Conservation (phyloP, 92 coral and sea anemone genomes). For the Galaxea fascicularis region DNA sequence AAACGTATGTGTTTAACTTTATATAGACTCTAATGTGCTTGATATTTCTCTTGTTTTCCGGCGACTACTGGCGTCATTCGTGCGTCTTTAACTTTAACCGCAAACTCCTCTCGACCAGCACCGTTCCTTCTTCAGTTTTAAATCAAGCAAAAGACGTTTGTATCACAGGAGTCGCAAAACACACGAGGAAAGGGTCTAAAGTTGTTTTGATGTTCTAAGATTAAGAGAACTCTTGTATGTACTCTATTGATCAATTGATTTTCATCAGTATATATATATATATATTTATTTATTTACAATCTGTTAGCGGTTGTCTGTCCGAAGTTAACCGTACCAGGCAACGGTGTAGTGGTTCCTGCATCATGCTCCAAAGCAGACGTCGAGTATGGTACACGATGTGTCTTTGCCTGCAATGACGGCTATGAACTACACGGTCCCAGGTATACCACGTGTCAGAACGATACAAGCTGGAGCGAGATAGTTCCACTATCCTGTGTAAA, state of each 20-base stretch:
- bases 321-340: slow-evolving; percentile 61
- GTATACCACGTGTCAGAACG: slow-evolving; percentile 86
- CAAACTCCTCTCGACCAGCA: too few relatives aligned
- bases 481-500: slow-evolving; percentile 80
- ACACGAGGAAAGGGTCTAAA: too few relatives aligned
- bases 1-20: slow-evolving; percentile 69
- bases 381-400: slow-evolving; percentile 92
- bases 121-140: too few relatives aligned
- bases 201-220: too few relatives aligned
- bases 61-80: too few relatives aligned
- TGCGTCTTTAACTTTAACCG: too few relatives aligned
- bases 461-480: slow-evolving; percentile 86
- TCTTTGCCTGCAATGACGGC: slow-evolving; percentile 84
- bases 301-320: slow-evolving; percentile 85
- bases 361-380: slow-evolving; percentile 80
- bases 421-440: slow-evolving; percentile 94
- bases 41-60: too few relatives aligned
- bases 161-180: too few relatives aligned
- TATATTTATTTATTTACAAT: neutral
- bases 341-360: slow-evolving; percentile 87
- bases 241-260: too few relatives aligned
- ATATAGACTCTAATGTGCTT: too few relatives aligned
- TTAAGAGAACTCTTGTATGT: too few relatives aligned
- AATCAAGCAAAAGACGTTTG: too few relatives aligned
- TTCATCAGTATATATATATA: neutral